Evolutionary conservation across 2,113 vertebrate species (phyloP).

Genomic region (Myiopsitta monachus): DNA sequence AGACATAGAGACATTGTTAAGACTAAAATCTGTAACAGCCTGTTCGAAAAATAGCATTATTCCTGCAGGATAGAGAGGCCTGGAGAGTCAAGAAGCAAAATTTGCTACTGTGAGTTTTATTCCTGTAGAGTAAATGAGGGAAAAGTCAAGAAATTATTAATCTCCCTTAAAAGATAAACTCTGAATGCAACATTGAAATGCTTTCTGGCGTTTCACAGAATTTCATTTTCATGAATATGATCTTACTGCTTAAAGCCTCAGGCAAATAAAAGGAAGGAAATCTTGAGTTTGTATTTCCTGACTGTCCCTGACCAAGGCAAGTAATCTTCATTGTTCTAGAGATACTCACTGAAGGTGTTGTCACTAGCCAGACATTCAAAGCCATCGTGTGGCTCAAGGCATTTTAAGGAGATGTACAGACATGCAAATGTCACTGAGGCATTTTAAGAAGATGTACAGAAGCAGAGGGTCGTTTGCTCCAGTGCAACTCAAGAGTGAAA

Average conservation of each 20-base stretch:
- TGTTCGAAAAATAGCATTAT: slow-evolving; percentile 26
- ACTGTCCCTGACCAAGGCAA: neutral
- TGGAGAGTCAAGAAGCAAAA: neutral
- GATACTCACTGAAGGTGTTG: neutral
- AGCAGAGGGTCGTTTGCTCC: neutral
- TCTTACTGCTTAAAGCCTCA: neutral
- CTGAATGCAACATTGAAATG: neutral
- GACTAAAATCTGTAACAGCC: neutral
- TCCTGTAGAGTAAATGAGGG: neutral
- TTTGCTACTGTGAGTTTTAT: neutral
- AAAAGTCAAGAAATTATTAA: neutral
- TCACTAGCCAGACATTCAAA: neutral
- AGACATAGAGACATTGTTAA: neutral
- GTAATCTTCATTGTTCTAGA: neutral
- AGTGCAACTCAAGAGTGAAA: neutral
- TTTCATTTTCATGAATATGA: neutral
- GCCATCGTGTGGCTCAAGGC: neutral
- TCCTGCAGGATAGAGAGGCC: neutral
- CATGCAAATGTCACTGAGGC: neutral
- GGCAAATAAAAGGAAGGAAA: neutral
- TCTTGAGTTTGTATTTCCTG: neutral
- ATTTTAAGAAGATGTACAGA: neutral
- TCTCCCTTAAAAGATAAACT: neutral
- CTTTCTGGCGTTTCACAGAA: neutral
- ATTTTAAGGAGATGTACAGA: neutral